Evolutionary conservation across 2,113 vertebrate genomes (phyloP), one percentile per base, ranked within the genome.

Genomic region (Oreocharis arfaki): DNA sequence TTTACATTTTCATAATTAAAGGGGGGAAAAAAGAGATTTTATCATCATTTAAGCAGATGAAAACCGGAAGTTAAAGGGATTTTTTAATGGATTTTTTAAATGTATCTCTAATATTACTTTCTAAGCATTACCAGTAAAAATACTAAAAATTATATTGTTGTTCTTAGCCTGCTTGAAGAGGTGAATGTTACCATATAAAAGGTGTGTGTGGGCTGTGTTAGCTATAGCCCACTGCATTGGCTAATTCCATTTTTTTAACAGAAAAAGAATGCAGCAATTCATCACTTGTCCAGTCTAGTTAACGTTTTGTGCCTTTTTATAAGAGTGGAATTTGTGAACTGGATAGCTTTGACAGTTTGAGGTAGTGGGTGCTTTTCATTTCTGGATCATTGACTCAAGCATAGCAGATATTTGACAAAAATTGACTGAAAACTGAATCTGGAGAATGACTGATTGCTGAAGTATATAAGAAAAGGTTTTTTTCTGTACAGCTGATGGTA

Each of bases 201-300:
- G 41, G 71, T 86, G 49, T 37, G 65, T 9, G 3, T 47, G 41
- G 23, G 32, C 37, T 77, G 23, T 60, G 90, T 42, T 4, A 78
- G 28, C 46, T 92, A 32, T 89, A 89, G n/a, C 16, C 37, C 3
- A 1, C 80, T 78, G 56, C 68, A 90, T 39, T 89, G 76, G 61
- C 64, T 68, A 84, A 23, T 71, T 90, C 52, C 2, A 52, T 67
- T 90, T 88, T 96, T 95, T 93, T 74, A 81, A 65, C 39, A n/a
- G 59, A 27, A 79, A 73, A 77, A 74, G 33, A 95, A 91, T 91
- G 79, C 41, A 84, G 83, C 76, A 92, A 94, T 97, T 93, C 60
- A 68, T 92, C 90, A 89, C 69, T 95, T 95, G 89, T 93, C 90
- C 73, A 57, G 41, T 71, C 77, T 37, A 57, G 73, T 89, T 94